Evolutionary conservation across 2,113 vertebrate genomes (phyloP).

Genomic region (Alosa alosa): DNA sequence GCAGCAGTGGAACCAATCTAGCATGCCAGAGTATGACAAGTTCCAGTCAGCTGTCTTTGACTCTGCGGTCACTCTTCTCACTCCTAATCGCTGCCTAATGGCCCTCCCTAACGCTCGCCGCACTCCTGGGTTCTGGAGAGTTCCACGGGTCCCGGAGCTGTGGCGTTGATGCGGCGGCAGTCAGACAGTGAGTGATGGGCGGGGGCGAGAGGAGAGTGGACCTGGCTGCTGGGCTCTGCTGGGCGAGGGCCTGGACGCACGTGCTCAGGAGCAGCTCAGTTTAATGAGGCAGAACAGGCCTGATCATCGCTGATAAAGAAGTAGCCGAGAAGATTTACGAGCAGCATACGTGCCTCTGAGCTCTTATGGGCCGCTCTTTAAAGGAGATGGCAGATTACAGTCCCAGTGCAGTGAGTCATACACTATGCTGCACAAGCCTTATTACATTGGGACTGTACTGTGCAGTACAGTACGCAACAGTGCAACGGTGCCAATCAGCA

Average conservation of each 20-base stretch:
- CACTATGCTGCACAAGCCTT: background rate
- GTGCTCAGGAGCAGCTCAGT: constrained; percentile 30
- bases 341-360: constrained; percentile 26
- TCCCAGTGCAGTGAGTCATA: background rate
- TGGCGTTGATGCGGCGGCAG: background rate
- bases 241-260: background rate
- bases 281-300: constrained; percentile 65
- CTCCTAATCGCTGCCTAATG: background rate
- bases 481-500: background rate
- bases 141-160: background rate
- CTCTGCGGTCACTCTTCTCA: background rate
- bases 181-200: background rate
- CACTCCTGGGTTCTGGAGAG: background rate
- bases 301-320: constrained; percentile 63
- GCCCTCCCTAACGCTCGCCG: background rate
- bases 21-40: background rate
- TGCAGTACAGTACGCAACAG: background rate
- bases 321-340: constrained; percentile 56
- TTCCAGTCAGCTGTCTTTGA: background rate
- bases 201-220: background rate
- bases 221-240: background rate
- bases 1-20: background rate
- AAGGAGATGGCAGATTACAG: background rate
- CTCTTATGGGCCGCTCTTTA: background rate
- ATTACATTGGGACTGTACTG: background rate